Conservation (phyloP, 2,113 vertebrate species). For the Tursiops truncatus region DNA sequence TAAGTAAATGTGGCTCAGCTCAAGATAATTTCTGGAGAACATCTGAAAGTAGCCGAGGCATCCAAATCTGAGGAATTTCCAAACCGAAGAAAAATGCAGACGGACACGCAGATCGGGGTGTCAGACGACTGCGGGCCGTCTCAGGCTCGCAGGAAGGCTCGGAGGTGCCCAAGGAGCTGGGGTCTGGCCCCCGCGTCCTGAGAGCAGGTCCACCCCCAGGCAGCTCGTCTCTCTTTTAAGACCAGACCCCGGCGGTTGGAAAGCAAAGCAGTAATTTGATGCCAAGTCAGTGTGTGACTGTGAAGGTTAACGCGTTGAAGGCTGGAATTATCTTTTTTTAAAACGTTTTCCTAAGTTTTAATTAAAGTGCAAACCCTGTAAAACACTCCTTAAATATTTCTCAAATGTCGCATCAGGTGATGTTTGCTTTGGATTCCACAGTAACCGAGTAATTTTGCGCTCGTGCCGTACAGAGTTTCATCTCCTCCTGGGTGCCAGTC, state of each 20-base stretch:
- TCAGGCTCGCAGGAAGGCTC: neutral
- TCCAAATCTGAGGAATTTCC: neutral
- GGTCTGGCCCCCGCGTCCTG: neutral
- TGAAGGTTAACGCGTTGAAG: rapidly evolving
- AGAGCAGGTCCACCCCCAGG: neutral
- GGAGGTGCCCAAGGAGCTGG: rapidly evolving
- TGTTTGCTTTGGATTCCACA: neutral
- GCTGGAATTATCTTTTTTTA: neutral
- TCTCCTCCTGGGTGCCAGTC: rapidly evolving
- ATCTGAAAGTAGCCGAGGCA: neutral
- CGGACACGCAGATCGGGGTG: rapidly evolving
- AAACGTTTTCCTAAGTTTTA: neutral
- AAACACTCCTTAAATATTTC: neutral
- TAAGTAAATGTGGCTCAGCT: rapidly evolving
- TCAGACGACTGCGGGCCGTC: neutral
- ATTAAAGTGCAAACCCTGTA: neutral
- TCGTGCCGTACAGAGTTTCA: rapidly evolving
- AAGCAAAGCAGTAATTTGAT: neutral
- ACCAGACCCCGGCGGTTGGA: neutral
- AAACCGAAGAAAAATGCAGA: too few species aligned
- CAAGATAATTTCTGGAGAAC: neutral
- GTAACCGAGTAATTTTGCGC: rapidly evolving
- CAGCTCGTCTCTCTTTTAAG: neutral
- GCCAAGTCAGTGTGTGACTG: neutral
- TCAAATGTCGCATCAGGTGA: neutral